Evolutionary conservation across 2,888 invertebrate genomes (phyloP), one percentile per base, ranked within the genome.

Genomic region (Lasioglossum zephyrum): DNA sequence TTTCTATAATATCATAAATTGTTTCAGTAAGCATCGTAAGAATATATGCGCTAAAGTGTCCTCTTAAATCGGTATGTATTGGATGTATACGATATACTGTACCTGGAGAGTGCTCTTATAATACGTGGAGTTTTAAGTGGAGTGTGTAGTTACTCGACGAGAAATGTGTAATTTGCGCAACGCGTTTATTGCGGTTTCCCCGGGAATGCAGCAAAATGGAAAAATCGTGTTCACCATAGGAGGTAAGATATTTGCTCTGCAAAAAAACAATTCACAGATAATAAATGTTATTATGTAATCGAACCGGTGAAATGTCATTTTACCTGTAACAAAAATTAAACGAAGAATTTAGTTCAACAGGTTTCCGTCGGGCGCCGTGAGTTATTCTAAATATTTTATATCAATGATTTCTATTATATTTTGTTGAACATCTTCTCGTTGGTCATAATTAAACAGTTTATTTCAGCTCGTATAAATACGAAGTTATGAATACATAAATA

Each of bases 121-220:
- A 72, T 44, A 44, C n/a, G 44, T 72, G n/a, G 26, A 72, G 13
- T 72, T 26, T 72, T 44, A 73, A 73, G 44, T n/a, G 73, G 47
- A 47, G 47, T 73, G 47, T 47, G 31, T 26, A 47, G 41, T 39
- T 11, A n/a, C 11, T 22, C n/a, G 69, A 69, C 9, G 69, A 69
- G 69, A 69, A 39, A 69, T 22, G 69, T 69, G 69, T 69, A 39
- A 69, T 69, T 69, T 69, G n/a, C 69, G 69, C 41, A 69, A 69
- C 69, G 69, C 41, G 5, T 69, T n/a, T 69, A 39, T n/a, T n/a
- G 69, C 69, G 41, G 22, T 69, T 69, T 69, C 36, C 1, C 11
- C n/a, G n/a, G 69, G 39, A 69, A 69, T 69, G 69, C 41, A 39
- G 69, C 69, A 36, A 69, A 69, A 69, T 39, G 69, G 69, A 69